Conservation (phyloP, 2,888 invertebrate species). For the Nomada lathburiana region DNA sequence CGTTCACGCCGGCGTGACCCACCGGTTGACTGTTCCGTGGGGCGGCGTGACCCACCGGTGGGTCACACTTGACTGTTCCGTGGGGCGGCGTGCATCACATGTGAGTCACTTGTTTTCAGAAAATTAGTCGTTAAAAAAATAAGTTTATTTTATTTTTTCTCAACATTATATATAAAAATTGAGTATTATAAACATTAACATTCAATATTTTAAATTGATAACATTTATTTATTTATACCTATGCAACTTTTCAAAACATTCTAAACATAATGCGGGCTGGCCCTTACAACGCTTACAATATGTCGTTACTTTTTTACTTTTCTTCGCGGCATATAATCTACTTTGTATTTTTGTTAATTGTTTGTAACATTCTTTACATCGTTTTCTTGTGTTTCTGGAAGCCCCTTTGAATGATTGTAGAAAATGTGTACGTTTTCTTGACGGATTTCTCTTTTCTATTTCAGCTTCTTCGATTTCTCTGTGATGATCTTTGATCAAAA, state of each 20-base stretch:
- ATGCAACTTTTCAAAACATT: conserved; percentile 24
- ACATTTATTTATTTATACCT: conserved; percentile 14
- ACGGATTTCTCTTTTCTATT: no score
- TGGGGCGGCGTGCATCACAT: no score
- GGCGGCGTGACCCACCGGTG: background rate
- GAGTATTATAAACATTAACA: conserved; percentile 6
- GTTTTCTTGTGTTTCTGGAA: no score
- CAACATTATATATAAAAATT: conserved; percentile 8
- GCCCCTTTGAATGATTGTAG: no score
- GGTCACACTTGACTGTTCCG: background rate
- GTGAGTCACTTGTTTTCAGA: no score
- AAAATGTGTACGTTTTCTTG: no score
- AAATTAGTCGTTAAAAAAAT: background rate
- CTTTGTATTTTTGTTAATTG: no score
- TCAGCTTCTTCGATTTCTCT: no score
- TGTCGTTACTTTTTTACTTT: conserved; percentile 3
- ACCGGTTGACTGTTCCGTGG: no score
- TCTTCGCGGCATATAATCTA: conserved; percentile 1
- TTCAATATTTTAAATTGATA: conserved; percentile 2
- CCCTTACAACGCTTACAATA: conserved; percentile 16
- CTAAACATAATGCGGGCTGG: conserved; percentile 4
- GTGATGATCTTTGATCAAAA: no score
- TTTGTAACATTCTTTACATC: no score
- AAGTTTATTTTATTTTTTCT: background rate
- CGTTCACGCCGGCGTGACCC: no score